Percentiles rank a stretch among this genome's conserved stretches.
Conservation (phyloP, 1,140 invertebrate genomes). For the Meloidogyne floridensis region DNA sequence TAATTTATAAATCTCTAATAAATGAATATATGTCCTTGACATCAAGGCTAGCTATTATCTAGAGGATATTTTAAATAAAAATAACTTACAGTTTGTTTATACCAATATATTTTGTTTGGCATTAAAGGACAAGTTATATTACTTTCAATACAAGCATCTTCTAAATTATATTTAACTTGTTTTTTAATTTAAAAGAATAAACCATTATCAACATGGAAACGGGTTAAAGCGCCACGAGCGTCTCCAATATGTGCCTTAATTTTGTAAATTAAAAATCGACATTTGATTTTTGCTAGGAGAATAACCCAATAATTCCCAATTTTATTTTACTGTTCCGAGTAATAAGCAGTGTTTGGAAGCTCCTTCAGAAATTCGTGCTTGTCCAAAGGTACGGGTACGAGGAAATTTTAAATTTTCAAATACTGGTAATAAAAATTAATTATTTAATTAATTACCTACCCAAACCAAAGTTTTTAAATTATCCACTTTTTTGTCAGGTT, state of each 20-base stretch:
- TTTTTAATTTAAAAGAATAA: background rate
- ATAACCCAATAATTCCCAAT: too few species aligned
- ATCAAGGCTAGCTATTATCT: too few species aligned
- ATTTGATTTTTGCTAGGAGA: too few species aligned
- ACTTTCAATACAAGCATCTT: constrained; percentile 37
- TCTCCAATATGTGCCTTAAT: constrained; percentile 43
- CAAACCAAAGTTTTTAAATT: constrained; percentile 18
- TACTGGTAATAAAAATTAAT: too few species aligned
- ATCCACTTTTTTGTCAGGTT: background rate
- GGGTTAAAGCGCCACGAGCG: constrained; percentile 34
- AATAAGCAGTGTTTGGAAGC: too few species aligned
- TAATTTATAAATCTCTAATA: background rate
- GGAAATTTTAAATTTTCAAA: too few species aligned
- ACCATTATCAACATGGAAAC: constrained; percentile 47
- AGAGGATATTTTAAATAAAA: background rate
- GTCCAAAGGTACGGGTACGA: too few species aligned
- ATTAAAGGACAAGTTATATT: constrained; percentile 49
- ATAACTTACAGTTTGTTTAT: constrained; percentile 41
- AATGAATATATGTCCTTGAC: background rate
- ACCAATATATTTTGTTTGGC: constrained; percentile 43
- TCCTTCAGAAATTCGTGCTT: too few species aligned
- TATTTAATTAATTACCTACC: background rate
- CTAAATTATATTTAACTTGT: constrained; percentile 7
- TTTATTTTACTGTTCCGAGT: too few species aligned
- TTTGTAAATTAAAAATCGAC: background rate